Evolutionary conservation across 2,113 vertebrate species (phyloP).

Genomic region (Channa argus): DNA sequence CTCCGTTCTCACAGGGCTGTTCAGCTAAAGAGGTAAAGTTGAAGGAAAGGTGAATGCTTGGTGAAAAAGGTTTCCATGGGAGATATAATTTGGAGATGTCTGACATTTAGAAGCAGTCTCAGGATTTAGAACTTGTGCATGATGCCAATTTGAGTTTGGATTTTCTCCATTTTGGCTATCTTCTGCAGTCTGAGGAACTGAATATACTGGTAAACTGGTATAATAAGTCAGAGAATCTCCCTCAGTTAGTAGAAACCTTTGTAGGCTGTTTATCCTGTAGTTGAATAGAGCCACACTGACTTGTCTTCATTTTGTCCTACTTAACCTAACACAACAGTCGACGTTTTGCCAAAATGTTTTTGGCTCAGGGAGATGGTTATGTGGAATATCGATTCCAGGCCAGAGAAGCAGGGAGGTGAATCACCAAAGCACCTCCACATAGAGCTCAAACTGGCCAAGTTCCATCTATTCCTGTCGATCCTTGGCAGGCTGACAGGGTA

Average conservation of each 20-base stretch:
- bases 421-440: constrained; percentile 54
- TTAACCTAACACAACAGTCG: constrained; percentile 56
- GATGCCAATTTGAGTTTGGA: neutral
- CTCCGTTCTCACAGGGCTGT: neutral
- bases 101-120: neutral
- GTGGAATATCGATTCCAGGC: constrained; percentile 59
- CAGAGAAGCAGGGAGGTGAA: constrained; percentile 59
- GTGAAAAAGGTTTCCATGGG: neutral
- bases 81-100: neutral
- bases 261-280: constrained; percentile 11
- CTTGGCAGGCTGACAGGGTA: constrained; percentile 33
- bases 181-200: neutral
- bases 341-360: constrained; percentile 62
- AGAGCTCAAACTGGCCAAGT: constrained; percentile 53
- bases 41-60: neutral
- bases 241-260: constrained; percentile 17
- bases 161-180: constrained; percentile 3
- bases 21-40: neutral
- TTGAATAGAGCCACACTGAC: constrained; percentile 36
- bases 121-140: neutral
- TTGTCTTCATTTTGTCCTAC: constrained; percentile 50
- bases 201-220: too few relatives aligned
- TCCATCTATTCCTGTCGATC: constrained; percentile 58
- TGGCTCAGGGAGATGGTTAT: constrained; percentile 56
- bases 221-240: constrained; percentile 30